Evolutionary conservation across 2,113 vertebrate genomes (phyloP).

Genomic region (Esox niger): DNA sequence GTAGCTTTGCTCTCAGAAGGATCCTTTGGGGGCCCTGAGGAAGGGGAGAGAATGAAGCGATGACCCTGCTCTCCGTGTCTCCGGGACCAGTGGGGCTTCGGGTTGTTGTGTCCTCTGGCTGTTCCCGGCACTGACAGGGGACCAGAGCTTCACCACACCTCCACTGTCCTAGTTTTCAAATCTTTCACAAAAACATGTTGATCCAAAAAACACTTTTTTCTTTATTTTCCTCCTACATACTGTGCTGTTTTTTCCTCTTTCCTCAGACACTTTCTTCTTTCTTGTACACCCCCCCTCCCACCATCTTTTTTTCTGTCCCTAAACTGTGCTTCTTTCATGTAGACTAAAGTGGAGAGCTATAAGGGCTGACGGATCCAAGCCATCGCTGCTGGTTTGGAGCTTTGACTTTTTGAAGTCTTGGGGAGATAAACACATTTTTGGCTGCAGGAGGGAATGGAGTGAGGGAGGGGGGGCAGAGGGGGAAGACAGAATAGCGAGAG

Average conservation of each 20-base stretch:
- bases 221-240: conserved; percentile 2
- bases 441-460: conserved; percentile 19
- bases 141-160: conserved; percentile 23
- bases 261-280: conserved; percentile 4
- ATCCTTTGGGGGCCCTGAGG: conserved; percentile 26
- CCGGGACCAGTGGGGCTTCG: neutral
- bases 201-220: conserved; percentile 24
- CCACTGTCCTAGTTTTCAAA: conserved; percentile 52
- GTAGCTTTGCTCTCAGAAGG: conserved; percentile 25
- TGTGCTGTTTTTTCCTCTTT: neutral
- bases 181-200: conserved; percentile 46
- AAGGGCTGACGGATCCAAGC: conserved; percentile 32
- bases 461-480: neutral
- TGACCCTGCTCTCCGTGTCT: conserved; percentile 11
- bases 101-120: conserved; percentile 30
- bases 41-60: conserved; percentile 5
- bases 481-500: conserved; percentile 14
- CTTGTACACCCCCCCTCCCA: neutral
- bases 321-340: conserved; percentile 30
- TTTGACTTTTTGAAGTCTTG: conserved; percentile 42
- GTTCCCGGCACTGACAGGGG: conserved; percentile 27
- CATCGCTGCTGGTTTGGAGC: conserved; percentile 25
- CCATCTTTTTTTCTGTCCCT: conserved; percentile 10
- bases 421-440: conserved; percentile 58
- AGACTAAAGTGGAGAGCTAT: conserved; percentile 30